These are phyloP conservation scores for Myocastor coypus DNA, from an alignment of 2,113 vertebrate genomes.

Conservation along the genomic window DNA sequence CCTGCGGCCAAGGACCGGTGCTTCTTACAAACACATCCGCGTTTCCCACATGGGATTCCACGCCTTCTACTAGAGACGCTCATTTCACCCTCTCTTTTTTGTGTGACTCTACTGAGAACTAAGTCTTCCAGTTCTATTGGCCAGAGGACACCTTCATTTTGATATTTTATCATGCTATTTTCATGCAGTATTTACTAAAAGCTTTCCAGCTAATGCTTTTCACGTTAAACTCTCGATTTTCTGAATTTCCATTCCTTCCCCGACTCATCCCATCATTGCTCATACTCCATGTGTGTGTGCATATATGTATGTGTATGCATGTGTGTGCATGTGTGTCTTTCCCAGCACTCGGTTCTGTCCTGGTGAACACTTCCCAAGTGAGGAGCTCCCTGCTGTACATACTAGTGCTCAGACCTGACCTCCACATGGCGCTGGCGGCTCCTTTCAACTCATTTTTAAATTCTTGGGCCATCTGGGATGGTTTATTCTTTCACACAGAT, in stretches of 20 bases:
- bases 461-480: not conserved
- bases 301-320: not conserved
- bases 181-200: not conserved
- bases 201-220: not conserved
- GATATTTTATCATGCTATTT: not conserved
- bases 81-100: not conserved
- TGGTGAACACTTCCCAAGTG: fast-evolving
- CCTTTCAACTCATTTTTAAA: not conserved
- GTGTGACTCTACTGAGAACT: not conserved
- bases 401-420: not conserved
- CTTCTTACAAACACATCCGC: not conserved
- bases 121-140: not conserved
- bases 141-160: not conserved
- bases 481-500: not conserved
- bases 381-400: not conserved
- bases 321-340: fast-evolving
- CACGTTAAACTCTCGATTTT: not conserved
- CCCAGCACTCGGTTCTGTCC: not conserved
- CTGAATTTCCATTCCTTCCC: not conserved
- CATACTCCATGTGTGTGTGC: no score
- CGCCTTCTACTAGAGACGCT: not conserved
- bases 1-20: no score
- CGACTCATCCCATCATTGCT: no score
- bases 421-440: fast-evolving
- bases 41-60: not conserved